These are phyloP conservation scores for Mesocentrotus franciscanus DNA, from an alignment of 53 echinoderm and acorn worm species.

Conservation along the genomic window DNA sequence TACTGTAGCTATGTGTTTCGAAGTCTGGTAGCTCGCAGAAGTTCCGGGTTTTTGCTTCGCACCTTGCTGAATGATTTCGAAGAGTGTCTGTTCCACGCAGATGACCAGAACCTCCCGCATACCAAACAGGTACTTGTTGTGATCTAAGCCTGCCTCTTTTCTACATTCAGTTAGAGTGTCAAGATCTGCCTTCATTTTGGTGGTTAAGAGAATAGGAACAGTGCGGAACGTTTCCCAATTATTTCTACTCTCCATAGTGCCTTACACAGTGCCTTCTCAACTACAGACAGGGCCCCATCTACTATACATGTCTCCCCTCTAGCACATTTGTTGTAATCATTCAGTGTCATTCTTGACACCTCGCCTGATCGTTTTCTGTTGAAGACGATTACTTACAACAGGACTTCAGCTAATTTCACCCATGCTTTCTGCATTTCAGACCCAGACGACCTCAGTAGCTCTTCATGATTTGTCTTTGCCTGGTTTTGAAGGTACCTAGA, in stretches of 20 bases:
- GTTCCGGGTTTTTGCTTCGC: constrained; percentile 72
- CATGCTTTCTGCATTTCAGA: constrained; percentile 67
- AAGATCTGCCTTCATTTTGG: constrained; percentile 68
- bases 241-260: constrained; percentile 80
- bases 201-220: constrained; percentile 79
- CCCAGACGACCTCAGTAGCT: constrained; percentile 46
- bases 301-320: constrained; percentile 55
- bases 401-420: constrained; percentile 74
- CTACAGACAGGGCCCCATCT: constrained; percentile 72
- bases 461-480: constrained; percentile 20
- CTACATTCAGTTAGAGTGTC: constrained; percentile 72
- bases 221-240: constrained; percentile 77
- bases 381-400: constrained; percentile 78
- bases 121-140: constrained; percentile 74
- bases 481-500: constrained; percentile 66
- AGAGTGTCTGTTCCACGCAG: constrained; percentile 77
- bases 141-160: constrained; percentile 65
- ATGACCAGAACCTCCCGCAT: constrained; percentile 60
- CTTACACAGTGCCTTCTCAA: constrained; percentile 75
- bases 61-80: constrained; percentile 62
- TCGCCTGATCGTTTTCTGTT: constrained; percentile 84
- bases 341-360: constrained; percentile 80
- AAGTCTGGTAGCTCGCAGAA: constrained; percentile 73
- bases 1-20: constrained; percentile 77
- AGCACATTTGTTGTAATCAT: constrained; percentile 69